Conservation (phyloP, 2,113 vertebrate genomes). For the Cryptotis parvus region DNA sequence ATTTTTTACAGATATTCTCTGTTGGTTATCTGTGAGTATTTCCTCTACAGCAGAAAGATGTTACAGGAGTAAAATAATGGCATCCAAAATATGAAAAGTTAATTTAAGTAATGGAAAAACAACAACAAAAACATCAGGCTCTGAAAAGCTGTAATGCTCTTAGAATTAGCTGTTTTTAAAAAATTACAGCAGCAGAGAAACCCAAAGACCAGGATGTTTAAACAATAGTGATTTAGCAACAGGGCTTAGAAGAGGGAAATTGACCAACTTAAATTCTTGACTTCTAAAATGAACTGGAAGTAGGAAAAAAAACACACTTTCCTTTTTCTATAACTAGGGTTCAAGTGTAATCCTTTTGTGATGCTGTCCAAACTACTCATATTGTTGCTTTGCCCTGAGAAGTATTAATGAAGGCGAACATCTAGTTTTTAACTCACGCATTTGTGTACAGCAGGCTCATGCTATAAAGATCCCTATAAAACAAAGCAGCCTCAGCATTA, state of each 20-base stretch:
- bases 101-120: slow-evolving; percentile 64
- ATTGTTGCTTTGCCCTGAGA: slow-evolving; percentile 62
- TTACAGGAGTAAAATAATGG: slow-evolving; percentile 38
- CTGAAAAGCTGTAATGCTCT: slow-evolving; percentile 19
- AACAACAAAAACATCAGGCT: neutral
- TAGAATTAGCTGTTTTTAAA: slow-evolving; percentile 46
- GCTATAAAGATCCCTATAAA: slow-evolving; percentile 77
- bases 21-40: neutral
- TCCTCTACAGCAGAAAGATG: neutral
- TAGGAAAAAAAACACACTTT: slow-evolving; percentile 48
- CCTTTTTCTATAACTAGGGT: slow-evolving; percentile 40
- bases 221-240: slow-evolving; percentile 54
- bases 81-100: slow-evolving; percentile 56
- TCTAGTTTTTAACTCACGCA: slow-evolving; percentile 35
- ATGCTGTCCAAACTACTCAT: slow-evolving; percentile 25
- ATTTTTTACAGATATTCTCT: slow-evolving; percentile 50
- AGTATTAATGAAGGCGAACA: slow-evolving; percentile 51
- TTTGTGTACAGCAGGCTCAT: neutral
- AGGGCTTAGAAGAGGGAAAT: slow-evolving; percentile 26
- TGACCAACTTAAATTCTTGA: slow-evolving; percentile 37
- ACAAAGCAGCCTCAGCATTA: slow-evolving; percentile 69
- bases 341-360: slow-evolving; percentile 56
- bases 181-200: slow-evolving; percentile 50
- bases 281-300: slow-evolving; percentile 55
- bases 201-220: slow-evolving; percentile 16